phyloP scores from a whole-genome alignment of 2,888 invertebrate genomes.

The Fabriciana adippe region DNA sequence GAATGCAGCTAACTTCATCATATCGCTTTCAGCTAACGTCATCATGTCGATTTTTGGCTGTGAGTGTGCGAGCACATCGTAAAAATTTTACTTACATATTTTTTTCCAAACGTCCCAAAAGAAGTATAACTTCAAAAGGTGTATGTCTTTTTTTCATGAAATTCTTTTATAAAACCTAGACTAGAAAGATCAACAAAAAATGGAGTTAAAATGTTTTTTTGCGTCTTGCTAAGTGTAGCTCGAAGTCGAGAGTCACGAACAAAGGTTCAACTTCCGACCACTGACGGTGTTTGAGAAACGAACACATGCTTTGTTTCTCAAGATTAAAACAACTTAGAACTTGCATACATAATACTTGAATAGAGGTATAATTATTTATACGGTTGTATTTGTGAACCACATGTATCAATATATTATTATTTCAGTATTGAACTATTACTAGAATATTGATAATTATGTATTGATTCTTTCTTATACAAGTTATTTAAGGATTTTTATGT shows the following conservation, averaged over 20 bases:
- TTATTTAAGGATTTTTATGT: too few relatives aligned
- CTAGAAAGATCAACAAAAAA: slow-evolving; percentile 50
- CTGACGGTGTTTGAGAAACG: slow-evolving; percentile 27
- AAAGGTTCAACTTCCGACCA: slow-evolving; percentile 58
- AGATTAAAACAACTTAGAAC: slow-evolving; percentile 29
- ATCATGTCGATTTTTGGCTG: too few relatives aligned
- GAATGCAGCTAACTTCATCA: too few relatives aligned
- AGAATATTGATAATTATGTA: background rate
- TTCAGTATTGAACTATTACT: background rate
- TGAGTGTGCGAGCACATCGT: too few relatives aligned
- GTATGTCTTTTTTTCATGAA: slow-evolving; percentile 7
- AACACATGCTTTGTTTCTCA: slow-evolving; percentile 34
- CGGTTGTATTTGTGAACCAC: too few relatives aligned
- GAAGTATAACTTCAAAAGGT: background rate
- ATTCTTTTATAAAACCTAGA: slow-evolving; percentile 5
- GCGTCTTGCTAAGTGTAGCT: slow-evolving; percentile 55
- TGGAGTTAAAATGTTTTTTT: slow-evolving; percentile 64
- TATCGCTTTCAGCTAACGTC: too few relatives aligned
- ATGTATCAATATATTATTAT: background rate
- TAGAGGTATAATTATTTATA: background rate
- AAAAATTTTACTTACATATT: too few relatives aligned
- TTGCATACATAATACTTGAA: slow-evolving; percentile 2
- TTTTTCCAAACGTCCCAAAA: too few relatives aligned
- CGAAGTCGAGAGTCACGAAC: slow-evolving; percentile 63
- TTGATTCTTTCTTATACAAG: too few relatives aligned